phyloP scores from a whole-genome alignment of 2,797 vertebrate genomes.

The Mus minutoides region DNA sequence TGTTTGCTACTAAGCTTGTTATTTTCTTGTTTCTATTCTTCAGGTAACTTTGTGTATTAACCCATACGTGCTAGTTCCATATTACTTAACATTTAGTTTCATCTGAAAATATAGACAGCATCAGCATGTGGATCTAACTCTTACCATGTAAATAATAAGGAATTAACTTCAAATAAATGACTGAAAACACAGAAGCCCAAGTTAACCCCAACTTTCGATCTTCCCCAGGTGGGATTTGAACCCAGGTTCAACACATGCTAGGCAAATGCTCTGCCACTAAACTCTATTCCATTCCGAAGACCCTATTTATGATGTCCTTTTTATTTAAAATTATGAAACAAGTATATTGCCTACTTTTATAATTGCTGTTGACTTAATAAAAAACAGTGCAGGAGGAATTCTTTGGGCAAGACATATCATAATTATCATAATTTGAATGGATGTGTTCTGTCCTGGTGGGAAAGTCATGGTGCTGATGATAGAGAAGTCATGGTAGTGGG shows the following conservation, averaged over 20 bases:
- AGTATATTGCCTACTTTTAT: background rate
- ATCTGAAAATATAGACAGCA: background rate
- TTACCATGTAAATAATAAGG: background rate
- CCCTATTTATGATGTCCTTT: background rate
- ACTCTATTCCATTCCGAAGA: background rate
- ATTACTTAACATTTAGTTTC: background rate
- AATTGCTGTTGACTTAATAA: background rate
- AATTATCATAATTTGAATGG: background rate
- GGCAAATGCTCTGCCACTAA: background rate
- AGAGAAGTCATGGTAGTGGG: background rate
- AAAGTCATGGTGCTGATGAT: background rate
- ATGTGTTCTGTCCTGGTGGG: background rate
- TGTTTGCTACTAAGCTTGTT: background rate
- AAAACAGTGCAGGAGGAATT: background rate
- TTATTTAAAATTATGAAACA: background rate
- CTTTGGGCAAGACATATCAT: too few relatives aligned
- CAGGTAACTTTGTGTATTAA: background rate
- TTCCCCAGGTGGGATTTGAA: background rate
- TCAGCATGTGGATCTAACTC: background rate
- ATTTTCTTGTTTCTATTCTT: background rate
- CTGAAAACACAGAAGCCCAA: background rate
- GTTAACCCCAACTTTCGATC: background rate
- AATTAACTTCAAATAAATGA: background rate
- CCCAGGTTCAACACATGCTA: background rate
- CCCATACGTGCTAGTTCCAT: background rate